Conservation (phyloP, 2,888 invertebrate genomes). For the Arge pagana region DNA sequence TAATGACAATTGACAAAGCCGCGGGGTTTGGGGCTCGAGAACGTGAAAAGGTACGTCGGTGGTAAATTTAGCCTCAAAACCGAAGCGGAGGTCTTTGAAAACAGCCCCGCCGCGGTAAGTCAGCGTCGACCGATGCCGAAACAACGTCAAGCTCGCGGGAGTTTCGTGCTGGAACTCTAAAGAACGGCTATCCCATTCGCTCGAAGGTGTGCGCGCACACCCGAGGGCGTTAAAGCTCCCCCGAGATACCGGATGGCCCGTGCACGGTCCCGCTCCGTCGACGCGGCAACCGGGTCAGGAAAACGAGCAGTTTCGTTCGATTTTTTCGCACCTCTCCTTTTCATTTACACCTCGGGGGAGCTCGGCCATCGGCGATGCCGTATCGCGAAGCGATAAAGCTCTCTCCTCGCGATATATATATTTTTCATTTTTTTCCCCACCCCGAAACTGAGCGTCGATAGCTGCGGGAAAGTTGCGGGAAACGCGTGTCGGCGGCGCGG, state of each 20-base stretch:
- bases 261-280: constrained; percentile 15
- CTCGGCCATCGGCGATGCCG: constrained; percentile 16
- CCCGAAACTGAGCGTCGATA: constrained; percentile 3
- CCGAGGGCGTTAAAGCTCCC: constrained; percentile 21
- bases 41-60: constrained; percentile 10
- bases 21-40: constrained; percentile 15
- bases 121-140: constrained; percentile 8
- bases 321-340: background rate
- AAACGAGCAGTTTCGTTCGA: constrained; percentile 14
- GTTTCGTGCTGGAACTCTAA: constrained; percentile 8
- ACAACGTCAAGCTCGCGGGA: constrained; percentile 16
- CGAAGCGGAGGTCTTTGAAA: background rate
- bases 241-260: constrained; percentile 18
- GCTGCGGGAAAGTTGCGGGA: constrained; percentile 4
- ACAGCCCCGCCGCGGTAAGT: background rate
- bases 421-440: too few species aligned
- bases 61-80: constrained; percentile 17
- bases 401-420: background rate
- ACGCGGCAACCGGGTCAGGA: constrained; percentile 17
- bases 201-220: constrained; percentile 16
- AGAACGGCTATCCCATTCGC: constrained; percentile 15
- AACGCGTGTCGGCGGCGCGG: background rate
- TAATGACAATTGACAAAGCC: constrained; percentile 20
- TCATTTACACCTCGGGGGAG: constrained; percentile 13
- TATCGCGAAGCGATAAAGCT: constrained; percentile 2